Conservation (phyloP, 2,797 vertebrate species). For the Oreonectes daqikongensis region DNA sequence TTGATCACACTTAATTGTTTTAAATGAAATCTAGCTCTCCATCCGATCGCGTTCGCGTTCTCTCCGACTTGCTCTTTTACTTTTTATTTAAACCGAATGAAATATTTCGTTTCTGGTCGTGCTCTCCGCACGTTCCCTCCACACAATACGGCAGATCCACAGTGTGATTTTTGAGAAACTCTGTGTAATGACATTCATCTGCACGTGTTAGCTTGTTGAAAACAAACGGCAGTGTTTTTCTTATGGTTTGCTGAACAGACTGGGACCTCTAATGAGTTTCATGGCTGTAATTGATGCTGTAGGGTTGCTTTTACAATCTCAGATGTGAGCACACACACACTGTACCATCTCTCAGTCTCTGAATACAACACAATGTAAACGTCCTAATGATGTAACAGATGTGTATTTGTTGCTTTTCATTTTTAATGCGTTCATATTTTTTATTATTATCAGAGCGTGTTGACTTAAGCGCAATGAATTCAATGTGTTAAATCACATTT, state of each 20-base stretch:
- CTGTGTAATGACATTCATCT: constrained; percentile 53
- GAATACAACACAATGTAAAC: background rate
- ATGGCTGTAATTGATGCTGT: constrained; percentile 52
- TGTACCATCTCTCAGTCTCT: constrained; percentile 1
- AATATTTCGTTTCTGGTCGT: constrained; percentile 31
- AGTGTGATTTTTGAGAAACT: constrained; percentile 32
- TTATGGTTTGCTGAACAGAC: constrained; percentile 44
- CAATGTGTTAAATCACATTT: background rate
- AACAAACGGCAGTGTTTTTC: constrained; percentile 14
- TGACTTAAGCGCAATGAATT: background rate
- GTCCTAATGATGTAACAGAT: background rate
- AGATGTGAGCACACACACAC: too few relatives aligned
- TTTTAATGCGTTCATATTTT: background rate
- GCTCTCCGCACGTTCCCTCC: constrained; percentile 2
- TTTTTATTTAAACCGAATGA: constrained; percentile 13
- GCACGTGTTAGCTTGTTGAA: constrained; percentile 22
- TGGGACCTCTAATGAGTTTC: constrained; percentile 53
- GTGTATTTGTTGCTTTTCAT: background rate
- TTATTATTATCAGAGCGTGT: background rate
- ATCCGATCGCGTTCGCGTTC: background rate
- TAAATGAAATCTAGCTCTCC: background rate
- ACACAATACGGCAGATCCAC: background rate
- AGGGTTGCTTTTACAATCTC: constrained; percentile 42
- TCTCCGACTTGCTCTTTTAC: constrained; percentile 18
- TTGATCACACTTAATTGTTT: constrained; percentile 31